Conservation (phyloP, 2,113 vertebrate genomes). For the Gallinago undulata region DNA sequence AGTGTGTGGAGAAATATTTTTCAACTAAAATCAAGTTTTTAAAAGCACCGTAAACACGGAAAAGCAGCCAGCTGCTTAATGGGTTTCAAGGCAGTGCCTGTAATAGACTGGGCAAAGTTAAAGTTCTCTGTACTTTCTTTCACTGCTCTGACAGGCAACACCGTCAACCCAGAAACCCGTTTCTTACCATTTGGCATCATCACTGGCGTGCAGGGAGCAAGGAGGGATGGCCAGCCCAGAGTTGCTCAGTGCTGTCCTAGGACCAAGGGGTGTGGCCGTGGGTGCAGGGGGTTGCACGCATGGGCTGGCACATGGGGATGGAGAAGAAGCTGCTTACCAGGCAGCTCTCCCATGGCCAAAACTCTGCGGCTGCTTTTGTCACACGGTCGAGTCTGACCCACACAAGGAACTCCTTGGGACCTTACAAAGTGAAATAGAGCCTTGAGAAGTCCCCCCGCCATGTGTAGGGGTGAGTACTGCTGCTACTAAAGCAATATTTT, state of each 20-base stretch:
- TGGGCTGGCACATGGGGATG: background rate
- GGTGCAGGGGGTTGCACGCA: background rate
- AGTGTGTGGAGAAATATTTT: background rate
- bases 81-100: background rate
- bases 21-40: background rate
- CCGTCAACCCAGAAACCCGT: background rate
- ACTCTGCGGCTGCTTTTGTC: background rate
- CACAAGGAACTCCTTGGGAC: background rate
- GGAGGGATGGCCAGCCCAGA: background rate
- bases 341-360: background rate
- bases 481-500: background rate
- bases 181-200: background rate
- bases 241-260: background rate
- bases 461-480: background rate
- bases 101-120: background rate
- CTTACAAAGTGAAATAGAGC: background rate
- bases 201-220: rapidly evolving
- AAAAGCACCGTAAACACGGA: rapidly evolving
- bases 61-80: background rate
- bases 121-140: background rate
- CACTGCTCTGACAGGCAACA: background rate
- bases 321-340: background rate
- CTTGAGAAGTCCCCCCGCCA: background rate
- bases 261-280: background rate
- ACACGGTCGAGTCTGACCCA: rapidly evolving